Conservation (phyloP, 2,888 invertebrate species). For the Cyclophora punctaria region DNA sequence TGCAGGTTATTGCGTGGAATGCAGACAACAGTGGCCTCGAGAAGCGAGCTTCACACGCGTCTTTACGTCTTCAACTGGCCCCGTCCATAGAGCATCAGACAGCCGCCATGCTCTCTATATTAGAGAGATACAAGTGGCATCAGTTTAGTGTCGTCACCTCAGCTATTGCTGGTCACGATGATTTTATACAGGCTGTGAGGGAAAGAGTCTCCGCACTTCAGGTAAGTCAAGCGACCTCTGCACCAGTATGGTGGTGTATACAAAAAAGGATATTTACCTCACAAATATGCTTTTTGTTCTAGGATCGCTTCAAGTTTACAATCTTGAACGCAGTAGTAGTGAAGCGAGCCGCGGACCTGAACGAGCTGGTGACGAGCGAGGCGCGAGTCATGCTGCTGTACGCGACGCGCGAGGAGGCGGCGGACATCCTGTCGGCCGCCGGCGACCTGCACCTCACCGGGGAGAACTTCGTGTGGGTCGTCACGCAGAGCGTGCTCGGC, state of each 20-base stretch:
- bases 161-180: conserved; percentile 94
- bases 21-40: conserved; percentile 95
- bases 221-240: conserved; percentile 45
- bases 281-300: not conserved
- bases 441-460: conserved; percentile 85
- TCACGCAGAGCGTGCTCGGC: conserved; percentile 94
- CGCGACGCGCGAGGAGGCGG: conserved; percentile 91
- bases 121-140: conserved; percentile 97
- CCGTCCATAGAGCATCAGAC: conserved; percentile 98
- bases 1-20: conserved; percentile 93
- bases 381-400: conserved; percentile 95
- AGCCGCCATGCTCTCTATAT: conserved; percentile 94
- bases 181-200: conserved; percentile 94
- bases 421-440: conserved; percentile 85
- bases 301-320: conserved; percentile 80
- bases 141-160: conserved; percentile 96
- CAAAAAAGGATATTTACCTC: too few species aligned
- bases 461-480: conserved; percentile 97
- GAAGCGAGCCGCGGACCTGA: conserved; percentile 82
- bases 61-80: conserved; percentile 93
- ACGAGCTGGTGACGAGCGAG: conserved; percentile 90
- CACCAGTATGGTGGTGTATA: too few species aligned
- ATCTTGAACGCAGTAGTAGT: conserved; percentile 90
- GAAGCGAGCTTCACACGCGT: conserved; percentile 87
- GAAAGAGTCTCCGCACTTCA: conserved; percentile 90